phyloP scores from a whole-genome alignment of 2,888 invertebrate species.

The Cephus rjabovi region DNA sequence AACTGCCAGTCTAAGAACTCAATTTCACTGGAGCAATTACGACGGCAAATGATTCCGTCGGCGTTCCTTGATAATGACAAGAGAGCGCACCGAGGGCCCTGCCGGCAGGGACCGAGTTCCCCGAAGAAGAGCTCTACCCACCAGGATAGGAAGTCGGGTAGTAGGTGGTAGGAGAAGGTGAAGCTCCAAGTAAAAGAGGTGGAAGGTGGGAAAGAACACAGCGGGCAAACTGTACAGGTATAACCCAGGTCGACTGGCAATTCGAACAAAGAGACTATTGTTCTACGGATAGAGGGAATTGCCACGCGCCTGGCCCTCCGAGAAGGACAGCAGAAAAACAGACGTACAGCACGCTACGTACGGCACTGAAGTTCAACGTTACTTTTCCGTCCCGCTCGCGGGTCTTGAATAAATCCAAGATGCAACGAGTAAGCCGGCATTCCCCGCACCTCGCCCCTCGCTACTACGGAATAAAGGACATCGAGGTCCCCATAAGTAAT shows the following conservation, averaged over 20 bases:
- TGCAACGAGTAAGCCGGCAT: neutral
- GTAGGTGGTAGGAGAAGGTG: neutral
- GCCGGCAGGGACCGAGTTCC: neutral
- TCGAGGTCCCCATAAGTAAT: neutral
- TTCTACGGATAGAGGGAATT: neutral
- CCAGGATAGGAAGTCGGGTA: neutral
- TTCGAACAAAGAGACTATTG: neutral
- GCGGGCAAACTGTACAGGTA: neutral
- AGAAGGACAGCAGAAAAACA: neutral
- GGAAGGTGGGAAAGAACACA: neutral
- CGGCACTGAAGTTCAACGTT: neutral
- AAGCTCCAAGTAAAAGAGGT: neutral
- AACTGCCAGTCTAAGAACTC: slow-evolving; percentile 38
- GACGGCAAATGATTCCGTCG: slow-evolving; percentile 34
- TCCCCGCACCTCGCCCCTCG: neutral
- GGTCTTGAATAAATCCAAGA: neutral
- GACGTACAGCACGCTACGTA: neutral
- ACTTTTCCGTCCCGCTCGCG: neutral
- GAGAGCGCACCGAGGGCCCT: slow-evolving; percentile 16
- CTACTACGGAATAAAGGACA: neutral
- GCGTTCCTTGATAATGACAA: slow-evolving; percentile 40
- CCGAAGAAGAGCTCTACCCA: neutral
- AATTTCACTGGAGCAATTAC: slow-evolving; percentile 45
- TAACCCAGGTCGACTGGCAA: neutral
- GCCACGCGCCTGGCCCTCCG: neutral